phyloP scores from a whole-genome alignment of 2,113 vertebrate genomes.

The Euleptes europaea region DNA sequence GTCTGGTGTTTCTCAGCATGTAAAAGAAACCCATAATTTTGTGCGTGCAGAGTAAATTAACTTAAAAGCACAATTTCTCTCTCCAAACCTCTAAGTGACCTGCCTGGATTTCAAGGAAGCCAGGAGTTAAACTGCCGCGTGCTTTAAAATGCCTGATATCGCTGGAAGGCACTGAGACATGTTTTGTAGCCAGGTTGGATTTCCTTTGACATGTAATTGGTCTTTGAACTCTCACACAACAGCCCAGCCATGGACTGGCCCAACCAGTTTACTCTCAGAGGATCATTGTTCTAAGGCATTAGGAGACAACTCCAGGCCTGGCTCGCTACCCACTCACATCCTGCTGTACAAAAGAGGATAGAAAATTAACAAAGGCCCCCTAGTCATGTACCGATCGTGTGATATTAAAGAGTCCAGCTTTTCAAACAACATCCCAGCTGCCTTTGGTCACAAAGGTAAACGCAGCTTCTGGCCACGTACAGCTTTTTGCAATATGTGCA shows the following conservation, averaged over 20 bases:
- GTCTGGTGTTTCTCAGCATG: background rate
- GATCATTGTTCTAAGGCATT: constrained; percentile 35
- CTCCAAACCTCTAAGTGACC: background rate
- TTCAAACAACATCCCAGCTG: constrained; percentile 19
- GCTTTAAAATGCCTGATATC: constrained; percentile 7
- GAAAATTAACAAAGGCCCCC: constrained; percentile 19
- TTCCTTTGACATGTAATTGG: constrained; percentile 33
- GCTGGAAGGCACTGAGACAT: constrained; percentile 14
- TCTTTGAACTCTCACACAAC: constrained; percentile 31
- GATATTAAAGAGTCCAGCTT: background rate
- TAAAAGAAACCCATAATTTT: background rate
- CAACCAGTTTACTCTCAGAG: constrained; percentile 33
- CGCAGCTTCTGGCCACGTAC: background rate
- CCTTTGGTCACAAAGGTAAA: constrained; percentile 1
- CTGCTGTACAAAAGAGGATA: constrained; percentile 15
- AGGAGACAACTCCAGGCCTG: constrained; percentile 20
- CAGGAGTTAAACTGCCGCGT: constrained; percentile 17
- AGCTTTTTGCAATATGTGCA: constrained; percentile 7
- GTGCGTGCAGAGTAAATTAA: background rate
- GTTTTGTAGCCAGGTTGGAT: constrained; percentile 32
- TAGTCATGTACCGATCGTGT: constrained; percentile 6
- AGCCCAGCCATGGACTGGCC: constrained; percentile 6
- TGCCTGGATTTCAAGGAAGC: background rate
- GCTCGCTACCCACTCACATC: constrained; percentile 24
- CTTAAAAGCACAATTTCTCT: background rate